phyloP scores from a whole-genome alignment of 2,113 vertebrate species.

The Fregetta grallaria region DNA sequence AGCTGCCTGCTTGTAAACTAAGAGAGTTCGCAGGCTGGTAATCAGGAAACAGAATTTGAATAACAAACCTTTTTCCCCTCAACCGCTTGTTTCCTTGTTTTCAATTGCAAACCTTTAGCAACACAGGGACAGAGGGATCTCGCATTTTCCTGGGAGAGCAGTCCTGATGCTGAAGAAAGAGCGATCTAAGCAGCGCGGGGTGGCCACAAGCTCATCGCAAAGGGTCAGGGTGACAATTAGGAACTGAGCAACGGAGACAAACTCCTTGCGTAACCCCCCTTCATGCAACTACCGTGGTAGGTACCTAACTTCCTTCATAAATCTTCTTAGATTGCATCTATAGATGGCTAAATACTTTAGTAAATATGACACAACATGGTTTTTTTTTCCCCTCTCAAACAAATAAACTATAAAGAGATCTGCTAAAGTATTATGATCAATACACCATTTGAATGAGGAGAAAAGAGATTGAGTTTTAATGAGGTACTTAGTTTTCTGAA shows the following conservation, averaged over 20 bases:
- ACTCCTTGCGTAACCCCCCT: neutral
- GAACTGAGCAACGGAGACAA: accelerated
- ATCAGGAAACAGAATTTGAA: neutral
- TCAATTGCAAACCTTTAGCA: neutral
- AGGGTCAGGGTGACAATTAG: neutral
- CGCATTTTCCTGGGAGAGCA: neutral
- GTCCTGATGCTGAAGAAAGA: neutral
- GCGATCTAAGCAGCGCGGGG: neutral
- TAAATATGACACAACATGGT: neutral
- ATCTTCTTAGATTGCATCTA: neutral
- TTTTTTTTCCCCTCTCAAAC: neutral
- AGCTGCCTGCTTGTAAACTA: neutral
- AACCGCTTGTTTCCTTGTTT: neutral
- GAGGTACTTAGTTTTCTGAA: neutral
- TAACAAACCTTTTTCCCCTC: neutral
- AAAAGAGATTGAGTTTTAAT: neutral
- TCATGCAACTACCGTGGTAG: accelerated
- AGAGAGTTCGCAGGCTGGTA: neutral
- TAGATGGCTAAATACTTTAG: neutral
- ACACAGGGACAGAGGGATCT: neutral
- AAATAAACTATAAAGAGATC: neutral
- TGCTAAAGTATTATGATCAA: neutral
- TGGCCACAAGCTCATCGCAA: accelerated
- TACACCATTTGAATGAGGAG: neutral
- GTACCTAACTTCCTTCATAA: neutral